Percentiles rank a stretch among this genome's conserved stretches.
Conservation (phyloP, 1,140 invertebrate species). For the Hetaerina americana region DNA sequence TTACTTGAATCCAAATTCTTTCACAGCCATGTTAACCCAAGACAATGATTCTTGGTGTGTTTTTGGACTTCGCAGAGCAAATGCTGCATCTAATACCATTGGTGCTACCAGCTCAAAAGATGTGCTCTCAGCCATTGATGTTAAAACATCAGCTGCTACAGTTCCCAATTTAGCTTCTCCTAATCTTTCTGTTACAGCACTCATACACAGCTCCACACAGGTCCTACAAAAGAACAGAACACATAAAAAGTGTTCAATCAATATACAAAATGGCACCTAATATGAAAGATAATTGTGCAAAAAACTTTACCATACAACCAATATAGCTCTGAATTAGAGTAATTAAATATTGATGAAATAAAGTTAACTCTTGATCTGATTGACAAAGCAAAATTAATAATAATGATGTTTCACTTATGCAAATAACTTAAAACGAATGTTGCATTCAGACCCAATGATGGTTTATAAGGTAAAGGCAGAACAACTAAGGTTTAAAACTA, state of each 20-base stretch:
- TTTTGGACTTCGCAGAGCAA: constrained; percentile 82
- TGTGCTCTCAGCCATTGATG: constrained; percentile 60
- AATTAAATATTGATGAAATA: too few relatives aligned
- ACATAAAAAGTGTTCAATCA: constrained; percentile 2
- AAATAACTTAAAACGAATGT: too few relatives aligned
- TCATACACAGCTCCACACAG: constrained; percentile 58
- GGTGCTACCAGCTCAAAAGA: constrained; percentile 59
- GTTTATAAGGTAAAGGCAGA: too few relatives aligned
- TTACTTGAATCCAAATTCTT: constrained; percentile 72
- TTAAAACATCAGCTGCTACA: constrained; percentile 54
- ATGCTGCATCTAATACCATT: constrained; percentile 56
- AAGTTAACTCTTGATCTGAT: too few relatives aligned
- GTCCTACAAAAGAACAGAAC: constrained; percentile 34
- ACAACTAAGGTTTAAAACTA: too few relatives aligned
- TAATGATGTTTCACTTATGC: too few relatives aligned
- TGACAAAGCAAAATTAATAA: too few relatives aligned
- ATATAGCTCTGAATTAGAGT: too few relatives aligned
- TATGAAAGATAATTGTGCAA: not conserved
- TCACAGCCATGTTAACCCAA: constrained; percentile 63
- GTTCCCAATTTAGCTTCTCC: constrained; percentile 69
- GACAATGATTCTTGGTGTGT: constrained; percentile 71
- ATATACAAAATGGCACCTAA: too few relatives aligned
- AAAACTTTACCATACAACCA: not conserved
- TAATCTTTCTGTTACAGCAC: constrained; percentile 72
- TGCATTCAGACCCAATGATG: too few relatives aligned